phyloP scores from a whole-genome alignment of 2,797 vertebrate species.

The Oophaga sylvatica region DNA sequence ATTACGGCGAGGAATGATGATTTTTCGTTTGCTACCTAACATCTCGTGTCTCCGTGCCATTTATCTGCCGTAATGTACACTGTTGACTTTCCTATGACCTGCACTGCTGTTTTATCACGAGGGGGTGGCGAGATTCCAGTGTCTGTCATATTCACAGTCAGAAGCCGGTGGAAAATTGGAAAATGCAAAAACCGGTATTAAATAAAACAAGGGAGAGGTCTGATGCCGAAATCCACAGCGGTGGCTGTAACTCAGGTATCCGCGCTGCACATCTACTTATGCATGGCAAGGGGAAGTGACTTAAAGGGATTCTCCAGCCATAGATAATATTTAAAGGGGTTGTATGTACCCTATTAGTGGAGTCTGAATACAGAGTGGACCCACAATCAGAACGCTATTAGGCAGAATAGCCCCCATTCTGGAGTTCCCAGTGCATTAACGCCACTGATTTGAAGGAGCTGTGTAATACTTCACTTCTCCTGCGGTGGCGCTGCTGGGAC shows the following conservation, averaged over 20 bases:
- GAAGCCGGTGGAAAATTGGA: constrained; percentile 10
- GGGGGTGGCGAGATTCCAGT: background rate
- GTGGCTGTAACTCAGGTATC: background rate
- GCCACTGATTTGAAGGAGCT: no score
- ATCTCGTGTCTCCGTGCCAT: constrained; percentile 24
- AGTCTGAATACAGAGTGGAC: no score
- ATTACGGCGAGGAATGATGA: constrained; percentile 23
- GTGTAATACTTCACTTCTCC: no score
- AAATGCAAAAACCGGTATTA: background rate
- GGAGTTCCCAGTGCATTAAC: no score
- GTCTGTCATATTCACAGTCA: constrained; percentile 34
- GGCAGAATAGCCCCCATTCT: no score
- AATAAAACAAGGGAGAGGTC: background rate
- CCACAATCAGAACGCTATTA: no score
- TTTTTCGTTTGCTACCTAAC: constrained; percentile 20
- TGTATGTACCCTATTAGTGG: no score
- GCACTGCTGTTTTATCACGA: constrained; percentile 44
- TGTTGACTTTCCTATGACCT: constrained; percentile 49
- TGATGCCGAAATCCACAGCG: background rate
- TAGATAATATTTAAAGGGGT: no score
- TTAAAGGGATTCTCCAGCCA: no score
- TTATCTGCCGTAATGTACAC: constrained; percentile 46
- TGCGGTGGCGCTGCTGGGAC: no score
- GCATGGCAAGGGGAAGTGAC: no score
- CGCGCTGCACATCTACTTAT: background rate